Evolutionary conservation across 23 tunicate species (phyloP), one percentile per base, ranked within the genome.

Genomic region (Halocynthia aurantium): DNA sequence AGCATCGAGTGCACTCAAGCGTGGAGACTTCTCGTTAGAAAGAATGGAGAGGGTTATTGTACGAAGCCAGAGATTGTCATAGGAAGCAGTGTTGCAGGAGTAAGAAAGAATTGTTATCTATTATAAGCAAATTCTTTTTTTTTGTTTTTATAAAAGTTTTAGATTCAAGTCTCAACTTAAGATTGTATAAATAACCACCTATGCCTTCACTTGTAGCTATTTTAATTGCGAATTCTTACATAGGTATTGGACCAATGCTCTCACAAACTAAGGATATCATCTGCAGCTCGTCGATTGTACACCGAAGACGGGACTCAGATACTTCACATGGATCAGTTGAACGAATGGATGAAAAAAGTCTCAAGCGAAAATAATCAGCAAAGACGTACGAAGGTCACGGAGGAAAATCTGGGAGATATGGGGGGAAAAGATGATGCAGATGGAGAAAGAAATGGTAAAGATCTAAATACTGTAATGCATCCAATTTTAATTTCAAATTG

Each of bases 211-310:
- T n/a, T n/a, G n/a, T n/a, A n/a, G n/a, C 15, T 62, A 12, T 44
- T 2, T 72, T 2, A 72, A 44, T 2, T 57, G 0, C 52, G 76
- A 58, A 4, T 12, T 12, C 4, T 62, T 62, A 6, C 8, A 54
- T 52, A 89, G 96, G 81, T 89, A 9, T 55, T 89, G 20, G 89
- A 89, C 57, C 96, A 89, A 69, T 89, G 96, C 78, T 78, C 96
- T 7, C 89, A 89, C 17, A 83, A 87, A 7, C 62, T 89, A 5
- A 21, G 70, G 20, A 65, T 88, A 15, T 82, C 90, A 6, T 79
- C 89, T 7, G 96, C 96, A 52, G 96, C 96, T 7, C 79, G 89
- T 5, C 70, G 96, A 22, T 73, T 89, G 57, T 89, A 89, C 83
- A 89, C 96, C 17, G 76, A 87, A 31, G 89, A 89, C 49, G 96